Evolutionary conservation across 2,888 invertebrate species (phyloP), one percentile per base, ranked within the genome.

Genomic region (Andrena chrysosceles): DNA sequence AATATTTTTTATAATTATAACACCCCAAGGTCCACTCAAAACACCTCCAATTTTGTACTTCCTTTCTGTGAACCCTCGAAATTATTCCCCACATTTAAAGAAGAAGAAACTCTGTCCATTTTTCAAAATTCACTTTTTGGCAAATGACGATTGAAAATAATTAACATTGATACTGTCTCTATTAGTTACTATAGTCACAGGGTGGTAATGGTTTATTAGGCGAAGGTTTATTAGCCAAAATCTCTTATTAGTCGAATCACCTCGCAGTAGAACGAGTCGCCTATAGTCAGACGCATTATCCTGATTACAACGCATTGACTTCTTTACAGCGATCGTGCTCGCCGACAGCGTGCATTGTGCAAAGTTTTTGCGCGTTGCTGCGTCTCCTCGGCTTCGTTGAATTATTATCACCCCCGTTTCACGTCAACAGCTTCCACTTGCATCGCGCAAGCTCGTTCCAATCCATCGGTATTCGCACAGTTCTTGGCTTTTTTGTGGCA

Each of bases 251-350:
- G 26, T 35, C 10, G 23, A 63, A 23, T 72, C 26, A 10, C 13
- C 20, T 10, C 52, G 26, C 59, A 70, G 73, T 74, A 33, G 73
- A 82, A 71, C n/a, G 63, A 74, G n/a, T 7, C 48, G 13, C 1
- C 2, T n/a, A 49, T 74, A 59, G 77, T 26, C 82, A 62, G 73
- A 68, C 83, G 26, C 74, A 69, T 75, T 84, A 83, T 71, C 63
- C 26, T 54, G 68, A 84, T 75, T 77, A 84, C 77, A 49, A 35
- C 33, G 8, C 33, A 13, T 7, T 23, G 56, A 23, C 23, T 54
- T 4, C 20, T 20, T 23, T 3, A n/a, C n/a, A 1, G 3, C 35
- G n/a, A 56, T 72, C 49, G 26, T 42, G 62, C 23, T 33, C 8
- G 16, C 7, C 33, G n/a, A 20, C n/a, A 33, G 2, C 49, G 59